Conservation (phyloP, 1,140 invertebrate species). For the Magallana gigas region DNA sequence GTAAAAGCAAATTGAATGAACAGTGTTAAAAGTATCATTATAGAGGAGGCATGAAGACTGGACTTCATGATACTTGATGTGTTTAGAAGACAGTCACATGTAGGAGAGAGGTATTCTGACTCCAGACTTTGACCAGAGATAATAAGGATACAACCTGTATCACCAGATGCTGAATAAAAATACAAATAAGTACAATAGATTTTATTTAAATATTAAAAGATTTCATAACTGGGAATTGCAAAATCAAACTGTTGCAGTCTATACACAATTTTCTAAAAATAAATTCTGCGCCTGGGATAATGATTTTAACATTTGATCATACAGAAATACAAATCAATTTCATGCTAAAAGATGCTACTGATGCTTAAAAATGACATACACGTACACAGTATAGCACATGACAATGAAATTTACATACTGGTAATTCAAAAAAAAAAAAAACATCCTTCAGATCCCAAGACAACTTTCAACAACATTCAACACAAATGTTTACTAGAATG, state of each 20-base stretch:
- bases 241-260: background rate
- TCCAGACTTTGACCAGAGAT: no score
- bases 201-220: background rate
- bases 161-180: background rate
- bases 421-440: background rate
- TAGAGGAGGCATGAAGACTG: no score
- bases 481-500: background rate
- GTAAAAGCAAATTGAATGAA: no score
- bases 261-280: background rate
- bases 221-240: background rate
- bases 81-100: no score
- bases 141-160: background rate
- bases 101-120: no score
- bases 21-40: no score
- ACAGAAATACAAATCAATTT: background rate
- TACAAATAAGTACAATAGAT: background rate
- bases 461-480: slow-evolving; percentile 8
- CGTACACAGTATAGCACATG: background rate
- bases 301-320: background rate
- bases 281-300: background rate
- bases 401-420: background rate
- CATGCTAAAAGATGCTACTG: background rate
- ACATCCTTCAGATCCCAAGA: background rate
- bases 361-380: background rate
- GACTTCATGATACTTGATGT: no score